Conservation (phyloP, 2,113 vertebrate species). For the Psephotus haematonotus region DNA sequence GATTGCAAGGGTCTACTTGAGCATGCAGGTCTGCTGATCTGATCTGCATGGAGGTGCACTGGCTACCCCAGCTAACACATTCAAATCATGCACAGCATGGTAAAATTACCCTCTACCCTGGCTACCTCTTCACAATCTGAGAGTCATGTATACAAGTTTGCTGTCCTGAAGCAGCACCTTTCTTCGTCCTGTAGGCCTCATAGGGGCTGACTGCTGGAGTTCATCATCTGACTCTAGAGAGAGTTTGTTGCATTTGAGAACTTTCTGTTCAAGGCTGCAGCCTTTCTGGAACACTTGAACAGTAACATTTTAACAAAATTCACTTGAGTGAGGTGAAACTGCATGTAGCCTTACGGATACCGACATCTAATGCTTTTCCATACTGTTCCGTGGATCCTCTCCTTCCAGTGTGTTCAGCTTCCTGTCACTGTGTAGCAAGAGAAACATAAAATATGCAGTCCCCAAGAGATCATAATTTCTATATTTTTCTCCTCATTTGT, state of each 20-base stretch:
- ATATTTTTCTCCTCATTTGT: neutral
- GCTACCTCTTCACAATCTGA: neutral
- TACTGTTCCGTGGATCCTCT: neutral
- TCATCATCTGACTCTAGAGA: neutral
- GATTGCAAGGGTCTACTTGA: neutral
- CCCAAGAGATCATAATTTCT: neutral
- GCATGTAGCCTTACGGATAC: neutral
- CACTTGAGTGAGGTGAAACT: neutral
- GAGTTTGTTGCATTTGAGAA: neutral
- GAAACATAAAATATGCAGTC: neutral
- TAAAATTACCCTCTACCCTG: neutral
- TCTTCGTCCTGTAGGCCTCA: neutral
- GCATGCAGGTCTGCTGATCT: neutral
- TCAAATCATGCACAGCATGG: neutral
- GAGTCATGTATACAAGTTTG: neutral
- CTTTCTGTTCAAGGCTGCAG: neutral
- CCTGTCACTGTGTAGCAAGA: neutral
- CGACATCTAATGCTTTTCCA: neutral
- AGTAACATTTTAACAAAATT: neutral
- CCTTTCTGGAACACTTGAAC: neutral
- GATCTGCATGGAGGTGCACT: neutral
- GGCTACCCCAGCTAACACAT: fast-evolving
- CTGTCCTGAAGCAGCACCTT: neutral
- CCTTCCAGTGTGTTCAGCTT: neutral
- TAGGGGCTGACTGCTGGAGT: neutral